Percentiles rank a stretch among this genome's conserved stretches.
Evolutionary conservation across 2,888 invertebrate genomes (phyloP).

Genomic region (Rhagophthalmus giganteus): DNA sequence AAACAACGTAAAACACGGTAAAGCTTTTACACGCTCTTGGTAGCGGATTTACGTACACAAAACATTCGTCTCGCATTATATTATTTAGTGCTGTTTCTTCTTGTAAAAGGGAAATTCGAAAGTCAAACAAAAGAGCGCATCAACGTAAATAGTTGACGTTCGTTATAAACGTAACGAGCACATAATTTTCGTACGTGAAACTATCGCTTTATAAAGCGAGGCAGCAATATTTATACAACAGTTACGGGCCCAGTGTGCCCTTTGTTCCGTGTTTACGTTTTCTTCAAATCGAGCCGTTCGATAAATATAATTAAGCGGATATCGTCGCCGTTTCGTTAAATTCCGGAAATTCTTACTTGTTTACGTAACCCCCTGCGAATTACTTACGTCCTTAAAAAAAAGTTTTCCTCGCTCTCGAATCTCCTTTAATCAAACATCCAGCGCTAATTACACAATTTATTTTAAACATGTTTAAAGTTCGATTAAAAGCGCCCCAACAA

Average conservation of each 20-base stretch:
- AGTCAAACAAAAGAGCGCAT: too few species aligned
- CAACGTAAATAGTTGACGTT: too few species aligned
- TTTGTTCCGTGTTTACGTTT: conserved; percentile 24
- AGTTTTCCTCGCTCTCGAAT: neutral
- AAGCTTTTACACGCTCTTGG: conserved; percentile 17
- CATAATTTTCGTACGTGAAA: too few species aligned
- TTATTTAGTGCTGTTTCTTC: conserved; percentile 2
- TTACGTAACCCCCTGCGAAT: too few species aligned
- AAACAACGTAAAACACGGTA: conserved; percentile 11
- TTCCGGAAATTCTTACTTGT: too few species aligned
- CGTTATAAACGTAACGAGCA: too few species aligned
- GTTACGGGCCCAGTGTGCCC: conserved; percentile 12
- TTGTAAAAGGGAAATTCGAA: neutral
- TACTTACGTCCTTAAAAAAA: conserved; percentile 7
- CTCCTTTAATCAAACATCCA: neutral
- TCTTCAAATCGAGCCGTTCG: conserved; percentile 10
- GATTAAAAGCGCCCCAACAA: neutral
- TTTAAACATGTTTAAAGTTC: neutral
- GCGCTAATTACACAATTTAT: neutral
- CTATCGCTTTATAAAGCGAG: conserved; percentile 13
- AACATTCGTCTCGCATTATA: conserved; percentile 11
- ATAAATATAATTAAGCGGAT: too few species aligned
- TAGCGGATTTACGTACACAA: conserved; percentile 2
- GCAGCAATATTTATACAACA: conserved; percentile 20
- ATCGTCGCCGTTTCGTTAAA: too few species aligned